Base-by-base conservation (phyloP, 2,113 vertebrate genomes). In the Pycnonotus jocosus region DNA sequence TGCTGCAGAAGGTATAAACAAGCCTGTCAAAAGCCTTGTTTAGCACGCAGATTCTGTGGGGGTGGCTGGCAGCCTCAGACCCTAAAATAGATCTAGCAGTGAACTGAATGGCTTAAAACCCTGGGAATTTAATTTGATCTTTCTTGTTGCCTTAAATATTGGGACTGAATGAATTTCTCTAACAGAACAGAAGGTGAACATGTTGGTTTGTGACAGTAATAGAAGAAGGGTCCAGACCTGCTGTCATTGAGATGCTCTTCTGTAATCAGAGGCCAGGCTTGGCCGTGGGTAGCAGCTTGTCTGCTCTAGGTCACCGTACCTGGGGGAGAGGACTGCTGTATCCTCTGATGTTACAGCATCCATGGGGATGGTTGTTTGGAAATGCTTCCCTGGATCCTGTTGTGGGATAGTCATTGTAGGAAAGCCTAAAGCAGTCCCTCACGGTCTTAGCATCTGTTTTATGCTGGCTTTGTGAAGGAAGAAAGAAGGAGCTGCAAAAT, bases 11-110 rank as follows among this genome's bases (percentile, higher is more conserved):
- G 90, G 82, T 80, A 92, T 95, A 96, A 96, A 96, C 90, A 95
- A 96, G 88, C 92, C 94, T 95, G 93, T 95, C 93, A 95, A 83
- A 94, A 94, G 85, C 73, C 88, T 94, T 92, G 79, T 96, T 97
- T 81, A 90, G 72, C 0, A 0, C 0, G 2, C 90, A 93, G 90
- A 94, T 96, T 96, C 90, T 94, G 95, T 95, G 95, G 92, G 93
- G 94, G 90, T 90, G 92, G 90, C 65, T 96, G 90, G 82, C 92
- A 94, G 90, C 77, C 86, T 93, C 77, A 94, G 88, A 90, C 93
- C 94, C 69, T 58, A 96, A 97, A 96, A 97, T 91, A 96, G 93
- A 88, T 95, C 64, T 88, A 84, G 86, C 88, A 65, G 81, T 69
- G 92, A 95, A 95, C 95, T 68, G 82, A 94, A 83, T 0, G 69